Evolutionary conservation across 2,888 invertebrate species (phyloP).

Genomic region (Isotomurus palustris): DNA sequence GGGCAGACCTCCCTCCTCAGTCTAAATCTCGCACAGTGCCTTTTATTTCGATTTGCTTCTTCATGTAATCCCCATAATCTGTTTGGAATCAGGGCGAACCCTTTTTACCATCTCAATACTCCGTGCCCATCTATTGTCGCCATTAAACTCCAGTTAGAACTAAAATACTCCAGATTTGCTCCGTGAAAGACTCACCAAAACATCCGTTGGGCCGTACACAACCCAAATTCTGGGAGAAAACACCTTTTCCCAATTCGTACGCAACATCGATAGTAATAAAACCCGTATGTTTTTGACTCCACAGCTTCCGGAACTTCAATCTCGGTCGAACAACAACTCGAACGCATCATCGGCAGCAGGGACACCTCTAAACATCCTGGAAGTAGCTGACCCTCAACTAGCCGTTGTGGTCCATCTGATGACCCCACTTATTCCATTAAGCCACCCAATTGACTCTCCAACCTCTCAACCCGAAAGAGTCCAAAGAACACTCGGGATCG

Average conservation of each 20-base stretch:
- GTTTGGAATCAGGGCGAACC: too few species aligned
- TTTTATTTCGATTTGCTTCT: too few species aligned
- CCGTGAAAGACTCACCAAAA: too few species aligned
- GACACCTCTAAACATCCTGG: conserved; percentile 66
- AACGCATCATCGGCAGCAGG: conserved; percentile 39
- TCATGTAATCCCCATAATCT: too few species aligned
- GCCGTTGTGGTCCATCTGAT: conserved; percentile 79
- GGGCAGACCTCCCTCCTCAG: too few species aligned
- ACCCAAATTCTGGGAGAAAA: not conserved
- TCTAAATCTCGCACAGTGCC: too few species aligned
- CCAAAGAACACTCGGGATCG: conserved; percentile 56
- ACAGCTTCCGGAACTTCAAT: conserved; percentile 62
- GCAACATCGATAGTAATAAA: not conserved
- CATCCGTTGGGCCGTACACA: too few species aligned
- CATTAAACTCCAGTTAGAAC: too few species aligned
- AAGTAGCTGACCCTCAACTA: conserved; percentile 83
- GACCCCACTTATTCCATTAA: conserved; percentile 77
- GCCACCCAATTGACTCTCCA: conserved; percentile 78
- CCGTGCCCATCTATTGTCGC: too few species aligned
- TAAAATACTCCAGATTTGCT: too few species aligned
- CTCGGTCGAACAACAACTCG: conserved; percentile 49
- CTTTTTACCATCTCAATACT: too few species aligned
- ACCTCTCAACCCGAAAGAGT: conserved; percentile 71
- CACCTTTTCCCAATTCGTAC: not conserved
- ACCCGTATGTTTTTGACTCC: not conserved